Evolutionary conservation across 1,140 invertebrate genomes (phyloP).

Genomic region (Hestina assimilis): DNA sequence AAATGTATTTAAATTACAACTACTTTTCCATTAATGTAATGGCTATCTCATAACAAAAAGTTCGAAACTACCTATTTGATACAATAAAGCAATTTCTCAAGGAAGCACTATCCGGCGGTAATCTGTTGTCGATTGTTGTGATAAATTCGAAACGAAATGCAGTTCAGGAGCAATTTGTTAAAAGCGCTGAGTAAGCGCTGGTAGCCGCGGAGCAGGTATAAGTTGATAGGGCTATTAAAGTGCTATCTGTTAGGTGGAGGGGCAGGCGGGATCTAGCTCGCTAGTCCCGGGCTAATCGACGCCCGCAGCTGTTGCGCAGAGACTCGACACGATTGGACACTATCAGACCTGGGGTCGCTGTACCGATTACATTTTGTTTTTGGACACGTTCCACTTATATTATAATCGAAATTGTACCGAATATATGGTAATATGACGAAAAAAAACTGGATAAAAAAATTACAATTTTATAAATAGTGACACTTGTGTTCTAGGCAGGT

Average conservation of each 20-base stretch:
- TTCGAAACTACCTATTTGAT: too few species aligned
- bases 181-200: slow-evolving; percentile 19
- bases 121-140: slow-evolving; percentile 15
- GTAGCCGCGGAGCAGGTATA: slow-evolving; percentile 11
- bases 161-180: slow-evolving; percentile 20
- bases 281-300: slow-evolving; percentile 15
- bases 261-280: neutral
- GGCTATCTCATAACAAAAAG: slow-evolving; percentile 5
- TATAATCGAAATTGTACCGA: neutral
- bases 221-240: slow-evolving; percentile 30
- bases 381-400: neutral
- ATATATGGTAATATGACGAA: too few species aligned
- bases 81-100: slow-evolving; percentile 1
- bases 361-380: slow-evolving; percentile 2
- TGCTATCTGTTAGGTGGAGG: slow-evolving; percentile 22
- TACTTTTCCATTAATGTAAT: too few species aligned
- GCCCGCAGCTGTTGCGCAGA: slow-evolving; percentile 12
- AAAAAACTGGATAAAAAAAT: too few species aligned
- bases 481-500: too few species aligned
- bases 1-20: too few species aligned
- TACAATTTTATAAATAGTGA: too few species aligned
- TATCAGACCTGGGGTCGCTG: neutral
- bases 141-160: slow-evolving; percentile 21
- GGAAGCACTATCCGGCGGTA: slow-evolving; percentile 7
- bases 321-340: neutral